These are phyloP conservation scores for Austrolebias charrua DNA, from an alignment of 2,797 vertebrate species.

Conservation along the genomic window DNA sequence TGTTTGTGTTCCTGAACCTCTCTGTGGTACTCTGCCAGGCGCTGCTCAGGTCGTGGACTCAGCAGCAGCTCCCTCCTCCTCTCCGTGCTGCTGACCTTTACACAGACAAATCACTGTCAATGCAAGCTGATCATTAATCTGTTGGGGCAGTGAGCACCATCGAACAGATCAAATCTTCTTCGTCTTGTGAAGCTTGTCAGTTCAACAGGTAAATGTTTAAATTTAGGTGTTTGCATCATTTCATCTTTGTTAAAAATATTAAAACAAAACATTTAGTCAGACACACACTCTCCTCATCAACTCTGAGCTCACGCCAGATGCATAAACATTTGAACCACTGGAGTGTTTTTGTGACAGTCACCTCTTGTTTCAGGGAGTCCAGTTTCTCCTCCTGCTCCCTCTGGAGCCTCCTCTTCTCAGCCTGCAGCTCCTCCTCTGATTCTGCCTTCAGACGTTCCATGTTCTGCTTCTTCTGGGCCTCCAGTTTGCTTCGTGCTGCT, in stretches of 20 bases:
- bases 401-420: conserved; percentile 66
- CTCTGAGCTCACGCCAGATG: too few species aligned
- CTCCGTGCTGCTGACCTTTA: conserved; percentile 70
- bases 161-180: background rate
- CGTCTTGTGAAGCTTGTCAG: background rate
- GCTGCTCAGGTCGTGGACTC: conserved; percentile 73
- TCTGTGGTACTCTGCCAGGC: conserved; percentile 77
- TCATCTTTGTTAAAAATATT: too few species aligned
- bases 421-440: conserved; percentile 70
- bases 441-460: conserved; percentile 76
- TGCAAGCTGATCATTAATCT: conserved; percentile 27
- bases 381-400: conserved; percentile 72
- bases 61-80: conserved; percentile 63
- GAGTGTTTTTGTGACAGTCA: conserved; percentile 16
- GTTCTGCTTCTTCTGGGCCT: conserved; percentile 62
- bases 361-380: conserved; percentile 73
- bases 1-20: conserved; percentile 75
- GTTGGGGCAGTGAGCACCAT: background rate
- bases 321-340: background rate
- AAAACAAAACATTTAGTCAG: too few species aligned
- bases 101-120: conserved; percentile 33
- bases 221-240: too few species aligned
- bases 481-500: conserved; percentile 61
- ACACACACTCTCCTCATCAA: too few species aligned
- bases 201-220: background rate